A percentile compares a stretch with the other conserved stretches of the same genome.
Conservation (phyloP, 2,888 invertebrate genomes). For the Phytoseiulus persimilis region DNA sequence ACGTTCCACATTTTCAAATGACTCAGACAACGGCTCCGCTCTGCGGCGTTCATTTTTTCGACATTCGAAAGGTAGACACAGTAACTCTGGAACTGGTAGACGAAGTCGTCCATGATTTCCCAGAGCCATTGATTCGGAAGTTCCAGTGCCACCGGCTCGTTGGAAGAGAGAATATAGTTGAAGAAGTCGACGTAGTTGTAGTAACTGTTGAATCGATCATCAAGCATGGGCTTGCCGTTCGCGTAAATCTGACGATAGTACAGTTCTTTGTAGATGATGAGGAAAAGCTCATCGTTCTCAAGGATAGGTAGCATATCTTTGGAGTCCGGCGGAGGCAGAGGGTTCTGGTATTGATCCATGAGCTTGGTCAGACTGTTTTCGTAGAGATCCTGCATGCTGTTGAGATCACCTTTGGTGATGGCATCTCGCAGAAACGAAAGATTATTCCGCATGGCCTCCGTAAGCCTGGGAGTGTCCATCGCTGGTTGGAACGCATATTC, state of each 20-base stretch:
- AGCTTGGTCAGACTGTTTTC: constrained; percentile 14
- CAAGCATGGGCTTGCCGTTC: constrained; percentile 75
- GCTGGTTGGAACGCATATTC: constrained; percentile 12
- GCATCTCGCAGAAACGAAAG: constrained; percentile 9
- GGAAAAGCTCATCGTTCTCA: constrained; percentile 61
- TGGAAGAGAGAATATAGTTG: constrained; percentile 78
- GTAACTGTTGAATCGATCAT: constrained; percentile 88
- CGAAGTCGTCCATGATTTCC: constrained; percentile 99
- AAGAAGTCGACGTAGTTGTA: constrained; percentile 97
- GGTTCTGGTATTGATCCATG: constrained; percentile 24
- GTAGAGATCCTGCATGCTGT: constrained; percentile 17
- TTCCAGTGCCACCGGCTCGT: constrained; percentile 76
- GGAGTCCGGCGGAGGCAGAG: not conserved
- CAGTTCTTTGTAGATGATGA: constrained; percentile 91
- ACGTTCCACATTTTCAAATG: constrained; percentile 95
- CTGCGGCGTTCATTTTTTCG: constrained; percentile 68
- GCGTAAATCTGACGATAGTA: constrained; percentile 97
- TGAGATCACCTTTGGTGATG: constrained; percentile 20
- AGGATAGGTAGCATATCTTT: not conserved
- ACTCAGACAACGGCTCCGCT: constrained; percentile 61
- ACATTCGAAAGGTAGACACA: constrained; percentile 61
- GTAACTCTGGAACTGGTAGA: constrained; percentile 68
- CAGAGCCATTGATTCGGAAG: constrained; percentile 97
- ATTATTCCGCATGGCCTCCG: constrained; percentile 15
- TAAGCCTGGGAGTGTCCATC: not conserved